These are phyloP conservation scores for Buathra laborator DNA, from an alignment of 2,888 invertebrate genomes.

Conservation along the genomic window DNA sequence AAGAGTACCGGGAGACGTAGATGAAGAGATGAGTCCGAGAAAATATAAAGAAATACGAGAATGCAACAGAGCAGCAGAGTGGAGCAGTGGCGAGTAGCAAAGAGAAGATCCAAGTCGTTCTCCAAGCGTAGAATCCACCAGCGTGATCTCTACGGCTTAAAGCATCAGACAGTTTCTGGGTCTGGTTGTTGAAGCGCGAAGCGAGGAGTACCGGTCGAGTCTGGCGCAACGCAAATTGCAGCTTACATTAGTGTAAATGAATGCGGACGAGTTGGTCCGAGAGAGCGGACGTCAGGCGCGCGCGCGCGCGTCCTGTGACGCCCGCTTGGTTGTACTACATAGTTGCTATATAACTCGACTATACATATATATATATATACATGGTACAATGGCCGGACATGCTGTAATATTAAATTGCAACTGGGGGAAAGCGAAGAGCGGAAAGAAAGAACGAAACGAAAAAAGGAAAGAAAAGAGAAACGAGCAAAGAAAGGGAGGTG, in stretches of 20 bases:
- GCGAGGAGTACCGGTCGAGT: slow-evolving; percentile 60
- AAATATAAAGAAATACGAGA: neutral
- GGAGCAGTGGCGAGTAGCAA: slow-evolving; percentile 8
- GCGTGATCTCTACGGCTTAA: slow-evolving; percentile 60
- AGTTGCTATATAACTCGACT: slow-evolving; percentile 1
- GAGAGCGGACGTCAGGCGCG: slow-evolving; percentile 61
- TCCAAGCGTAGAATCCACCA: slow-evolving; percentile 47
- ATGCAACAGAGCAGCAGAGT: slow-evolving; percentile 7
- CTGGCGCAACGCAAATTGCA: slow-evolving; percentile 78
- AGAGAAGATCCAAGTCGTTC: slow-evolving; percentile 26
- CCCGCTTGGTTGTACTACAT: slow-evolving; percentile 27
- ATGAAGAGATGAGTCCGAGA: slow-evolving; percentile 8
- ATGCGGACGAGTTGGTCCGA: slow-evolving; percentile 76
- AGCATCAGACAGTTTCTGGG: slow-evolving; percentile 42
- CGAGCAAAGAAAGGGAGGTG: slow-evolving; percentile 14
- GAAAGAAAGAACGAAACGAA: slow-evolving; percentile 19
- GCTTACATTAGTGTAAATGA: slow-evolving; percentile 80
- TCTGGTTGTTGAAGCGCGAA: slow-evolving; percentile 26
- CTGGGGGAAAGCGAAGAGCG: slow-evolving; percentile 43
- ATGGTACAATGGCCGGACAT: slow-evolving; percentile 52
- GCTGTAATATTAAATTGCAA: slow-evolving; percentile 69
- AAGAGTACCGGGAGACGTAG: neutral
- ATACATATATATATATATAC: slow-evolving; percentile 18
- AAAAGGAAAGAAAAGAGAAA: slow-evolving; percentile 36
- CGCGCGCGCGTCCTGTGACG: slow-evolving; percentile 39